Evolutionary conservation across 30 jellyfish, hydroid and myxozoan genomes (phyloP).

Genomic region (Aurelia aurita complex sp. Pacific): DNA sequence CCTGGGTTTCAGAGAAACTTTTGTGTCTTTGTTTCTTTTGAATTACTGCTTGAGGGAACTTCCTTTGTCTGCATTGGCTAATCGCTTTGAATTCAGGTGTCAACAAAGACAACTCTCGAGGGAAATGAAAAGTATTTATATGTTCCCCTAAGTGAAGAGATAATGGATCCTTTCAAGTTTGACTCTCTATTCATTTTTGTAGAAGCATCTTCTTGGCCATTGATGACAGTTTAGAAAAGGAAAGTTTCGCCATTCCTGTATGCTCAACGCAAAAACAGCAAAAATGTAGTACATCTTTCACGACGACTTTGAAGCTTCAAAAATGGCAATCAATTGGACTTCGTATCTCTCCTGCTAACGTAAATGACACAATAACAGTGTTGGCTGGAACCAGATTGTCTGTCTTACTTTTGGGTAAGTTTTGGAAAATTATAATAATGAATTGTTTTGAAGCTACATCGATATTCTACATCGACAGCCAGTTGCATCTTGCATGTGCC

Average conservation of each 20-base stretch:
- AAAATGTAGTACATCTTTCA: constrained; percentile 22
- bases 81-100: too few species aligned
- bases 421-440: not conserved
- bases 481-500: too few species aligned
- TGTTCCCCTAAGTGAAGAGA: too few species aligned
- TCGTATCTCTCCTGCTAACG: constrained; percentile 5
- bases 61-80: too few species aligned
- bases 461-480: not conserved
- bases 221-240: constrained; percentile 19
- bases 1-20: too few species aligned
- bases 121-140: too few species aligned
- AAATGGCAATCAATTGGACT: constrained; percentile 71
- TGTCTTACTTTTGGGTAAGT: constrained; percentile 55
- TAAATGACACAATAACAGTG: constrained; percentile 31
- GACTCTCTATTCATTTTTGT: too few species aligned
- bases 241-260: constrained; percentile 24
- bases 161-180: too few species aligned
- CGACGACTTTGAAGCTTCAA: constrained; percentile 33
- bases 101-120: too few species aligned
- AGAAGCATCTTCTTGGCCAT: constrained; percentile 31
- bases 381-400: constrained; percentile 40
- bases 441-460: not conserved
- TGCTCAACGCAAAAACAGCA: constrained; percentile 14
- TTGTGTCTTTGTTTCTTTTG: too few species aligned
- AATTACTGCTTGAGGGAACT: too few species aligned